A percentile compares a stretch with the other conserved stretches of the same genome.
phyloP scores from a whole-genome alignment of 2,888 invertebrate species.

The Allygus modestus region DNA sequence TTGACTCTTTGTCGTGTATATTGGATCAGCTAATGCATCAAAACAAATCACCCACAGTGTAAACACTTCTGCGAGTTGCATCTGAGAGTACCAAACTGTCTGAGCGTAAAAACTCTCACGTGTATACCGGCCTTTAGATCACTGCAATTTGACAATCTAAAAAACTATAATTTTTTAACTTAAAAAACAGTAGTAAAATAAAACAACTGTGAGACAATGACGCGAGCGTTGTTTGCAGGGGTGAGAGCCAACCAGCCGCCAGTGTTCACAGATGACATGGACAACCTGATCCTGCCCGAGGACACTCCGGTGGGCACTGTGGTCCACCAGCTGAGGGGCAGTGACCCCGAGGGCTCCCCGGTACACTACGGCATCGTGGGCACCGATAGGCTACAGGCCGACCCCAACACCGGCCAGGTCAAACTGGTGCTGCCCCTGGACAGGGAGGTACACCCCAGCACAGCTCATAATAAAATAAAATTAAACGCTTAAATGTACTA shows the following conservation, averaged over 20 bases:
- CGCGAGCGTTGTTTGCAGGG: slow-evolving; percentile 6
- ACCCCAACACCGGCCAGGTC: slow-evolving; percentile 87
- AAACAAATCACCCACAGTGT: no score
- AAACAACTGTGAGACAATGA: no score
- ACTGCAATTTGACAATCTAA: no score
- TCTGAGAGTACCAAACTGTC: no score
- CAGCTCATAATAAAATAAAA: neutral
- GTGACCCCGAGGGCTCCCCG: slow-evolving; percentile 88
- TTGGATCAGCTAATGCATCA: no score
- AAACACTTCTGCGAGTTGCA: no score
- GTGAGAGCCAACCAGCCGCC: slow-evolving; percentile 81
- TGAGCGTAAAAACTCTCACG: no score
- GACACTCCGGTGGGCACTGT: slow-evolving; percentile 86
- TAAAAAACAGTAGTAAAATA: no score
- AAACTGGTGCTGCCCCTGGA: slow-evolving; percentile 88
- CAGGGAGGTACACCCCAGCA: slow-evolving; percentile 86
- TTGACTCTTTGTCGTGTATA: no score
- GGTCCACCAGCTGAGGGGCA: slow-evolving; percentile 87
- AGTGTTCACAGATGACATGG: slow-evolving; percentile 85
- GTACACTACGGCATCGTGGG: slow-evolving; percentile 86
- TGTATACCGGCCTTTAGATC: no score
- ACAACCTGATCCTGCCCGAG: slow-evolving; percentile 87
- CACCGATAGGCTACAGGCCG: slow-evolving; percentile 88
- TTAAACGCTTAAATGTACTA: no score
- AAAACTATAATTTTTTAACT: no score